Conservation (phyloP, 2,888 invertebrate genomes). For the Scrobipalpa costella region DNA sequence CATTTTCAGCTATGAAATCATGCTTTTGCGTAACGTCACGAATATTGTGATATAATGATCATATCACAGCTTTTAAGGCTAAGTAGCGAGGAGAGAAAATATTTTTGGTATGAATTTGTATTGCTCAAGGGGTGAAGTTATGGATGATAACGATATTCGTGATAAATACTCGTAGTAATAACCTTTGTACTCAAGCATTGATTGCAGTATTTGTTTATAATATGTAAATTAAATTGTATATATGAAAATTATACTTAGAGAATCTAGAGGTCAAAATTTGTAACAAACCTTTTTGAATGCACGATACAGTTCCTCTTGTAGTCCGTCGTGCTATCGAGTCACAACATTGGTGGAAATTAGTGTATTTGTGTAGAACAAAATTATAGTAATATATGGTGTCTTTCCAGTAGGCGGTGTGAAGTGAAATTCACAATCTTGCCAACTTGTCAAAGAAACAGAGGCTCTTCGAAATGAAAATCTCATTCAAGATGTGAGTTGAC, state of each 20-base stretch:
- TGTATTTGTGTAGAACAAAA: constrained; percentile 44
- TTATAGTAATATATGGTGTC: constrained; percentile 51
- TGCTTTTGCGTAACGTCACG: constrained; percentile 38
- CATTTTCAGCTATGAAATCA: not conserved
- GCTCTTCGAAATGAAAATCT: constrained; percentile 59
- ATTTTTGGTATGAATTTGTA: constrained; percentile 75
- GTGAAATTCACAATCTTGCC: constrained; percentile 55
- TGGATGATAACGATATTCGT: constrained; percentile 46
- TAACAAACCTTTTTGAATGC: constrained; percentile 70
- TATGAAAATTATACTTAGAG: constrained; percentile 47
- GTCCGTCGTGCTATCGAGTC: constrained; percentile 74
- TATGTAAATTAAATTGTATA: constrained; percentile 55
- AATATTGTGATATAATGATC: constrained; percentile 67
- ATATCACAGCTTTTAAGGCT: constrained; percentile 70
- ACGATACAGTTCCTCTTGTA: constrained; percentile 80
- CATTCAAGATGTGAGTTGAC: constrained; percentile 60
- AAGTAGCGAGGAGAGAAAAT: constrained; percentile 61
- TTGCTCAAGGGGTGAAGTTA: constrained; percentile 63
- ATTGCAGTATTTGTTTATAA: constrained; percentile 49
- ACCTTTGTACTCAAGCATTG: constrained; percentile 42
- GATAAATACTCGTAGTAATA: constrained; percentile 48
- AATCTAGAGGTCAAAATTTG: constrained; percentile 66
- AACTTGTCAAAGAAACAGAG: constrained; percentile 56
- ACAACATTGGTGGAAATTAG: constrained; percentile 59
- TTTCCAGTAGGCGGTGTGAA: constrained; percentile 53